Evolutionary conservation across 2,113 vertebrate genomes (phyloP).

Genomic region (Amblyornis subalaris): DNA sequence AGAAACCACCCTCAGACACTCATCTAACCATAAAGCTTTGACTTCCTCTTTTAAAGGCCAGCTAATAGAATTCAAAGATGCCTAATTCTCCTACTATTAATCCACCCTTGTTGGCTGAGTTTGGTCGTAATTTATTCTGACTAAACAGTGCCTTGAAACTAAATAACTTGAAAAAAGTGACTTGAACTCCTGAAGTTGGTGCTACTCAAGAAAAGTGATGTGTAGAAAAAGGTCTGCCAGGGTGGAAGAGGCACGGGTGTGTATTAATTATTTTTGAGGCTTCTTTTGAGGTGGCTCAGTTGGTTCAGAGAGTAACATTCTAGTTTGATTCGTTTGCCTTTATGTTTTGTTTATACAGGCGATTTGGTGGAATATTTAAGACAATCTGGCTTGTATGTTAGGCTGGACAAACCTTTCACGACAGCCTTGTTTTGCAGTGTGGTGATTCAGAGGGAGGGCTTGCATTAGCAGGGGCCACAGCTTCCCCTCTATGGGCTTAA

Average conservation of each 20-base stretch:
- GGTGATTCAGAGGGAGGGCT: not conserved
- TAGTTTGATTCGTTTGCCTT: not conserved
- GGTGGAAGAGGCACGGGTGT: not conserved
- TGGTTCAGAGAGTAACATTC: not conserved
- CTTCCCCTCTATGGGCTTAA: not conserved
- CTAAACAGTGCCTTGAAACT: not conserved
- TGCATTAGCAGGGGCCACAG: not conserved
- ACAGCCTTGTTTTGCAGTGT: not conserved
- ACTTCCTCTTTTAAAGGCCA: not conserved
- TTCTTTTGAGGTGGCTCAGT: not conserved
- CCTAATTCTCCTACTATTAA: not conserved
- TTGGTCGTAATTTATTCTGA: not conserved
- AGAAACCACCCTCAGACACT: not conserved
- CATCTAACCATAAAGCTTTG: not conserved
- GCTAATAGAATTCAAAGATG: not conserved
- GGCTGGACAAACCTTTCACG: not conserved
- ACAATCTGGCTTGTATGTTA: not conserved
- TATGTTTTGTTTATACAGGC: rapidly evolving
- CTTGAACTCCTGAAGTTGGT: not conserved
- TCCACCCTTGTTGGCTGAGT: not conserved
- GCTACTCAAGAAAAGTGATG: not conserved
- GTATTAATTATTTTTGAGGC: not conserved
- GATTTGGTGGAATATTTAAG: not conserved
- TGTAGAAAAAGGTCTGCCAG: not conserved
- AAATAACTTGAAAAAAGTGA: not conserved